Conservation (phyloP, 2,113 vertebrate species). For the Leucopsar rothschildi region DNA sequence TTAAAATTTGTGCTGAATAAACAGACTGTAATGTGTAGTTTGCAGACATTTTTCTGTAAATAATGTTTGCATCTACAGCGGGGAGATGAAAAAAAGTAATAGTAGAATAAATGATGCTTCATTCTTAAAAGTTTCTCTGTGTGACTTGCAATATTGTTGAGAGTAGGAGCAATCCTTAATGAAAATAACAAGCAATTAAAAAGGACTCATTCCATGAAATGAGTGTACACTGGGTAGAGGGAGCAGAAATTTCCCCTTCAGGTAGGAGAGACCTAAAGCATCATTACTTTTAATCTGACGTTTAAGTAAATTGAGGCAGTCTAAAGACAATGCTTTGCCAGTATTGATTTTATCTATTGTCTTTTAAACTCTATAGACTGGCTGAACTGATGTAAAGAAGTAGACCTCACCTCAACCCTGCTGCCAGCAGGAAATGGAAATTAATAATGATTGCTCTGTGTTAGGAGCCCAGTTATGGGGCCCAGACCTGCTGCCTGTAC, state of each 20-base stretch:
- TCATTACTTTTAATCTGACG: background rate
- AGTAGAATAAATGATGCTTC: background rate
- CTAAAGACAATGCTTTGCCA: background rate
- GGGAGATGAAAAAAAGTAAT: background rate
- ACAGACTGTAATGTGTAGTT: background rate
- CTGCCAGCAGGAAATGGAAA: accelerated
- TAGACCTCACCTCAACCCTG: background rate
- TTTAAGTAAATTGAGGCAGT: background rate
- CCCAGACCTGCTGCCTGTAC: background rate
- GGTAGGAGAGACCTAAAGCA: background rate
- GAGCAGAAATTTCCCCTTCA: background rate
- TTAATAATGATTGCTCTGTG: background rate
- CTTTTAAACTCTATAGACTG: background rate
- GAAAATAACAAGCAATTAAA: background rate
- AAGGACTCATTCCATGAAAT: background rate
- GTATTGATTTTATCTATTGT: background rate
- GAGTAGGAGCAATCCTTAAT: background rate
- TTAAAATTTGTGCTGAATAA: background rate
- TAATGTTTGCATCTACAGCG: background rate
- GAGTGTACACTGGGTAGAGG: background rate
- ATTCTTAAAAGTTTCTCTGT: background rate
- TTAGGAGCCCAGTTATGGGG: background rate
- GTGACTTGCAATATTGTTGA: background rate
- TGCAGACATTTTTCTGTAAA: background rate
- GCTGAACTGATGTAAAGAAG: background rate